Base-by-base conservation (phyloP, 2,113 vertebrate genomes). In the Callaeas wilsoni region DNA sequence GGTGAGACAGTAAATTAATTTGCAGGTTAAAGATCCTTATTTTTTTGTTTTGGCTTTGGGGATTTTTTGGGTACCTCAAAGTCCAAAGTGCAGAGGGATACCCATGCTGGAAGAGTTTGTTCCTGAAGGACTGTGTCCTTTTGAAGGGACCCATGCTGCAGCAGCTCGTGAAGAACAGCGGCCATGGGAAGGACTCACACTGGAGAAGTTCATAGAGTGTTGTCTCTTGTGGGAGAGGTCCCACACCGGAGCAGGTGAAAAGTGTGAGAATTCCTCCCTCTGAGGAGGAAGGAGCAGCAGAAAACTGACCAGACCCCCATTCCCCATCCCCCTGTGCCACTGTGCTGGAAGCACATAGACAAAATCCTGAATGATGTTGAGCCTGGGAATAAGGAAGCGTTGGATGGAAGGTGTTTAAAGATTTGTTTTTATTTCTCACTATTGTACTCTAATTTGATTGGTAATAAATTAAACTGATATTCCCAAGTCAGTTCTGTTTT, bases 261-360 rank as follows among this genome's bases (percentile, higher is more conserved):
- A 4, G 26, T 4, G 3, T 29, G 52, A 29, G 30, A 10, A n/a
- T 4, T 35, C 5, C 6, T 41, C 11, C 25, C 6, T 3, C 2
- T 21, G 42, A 29, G 23, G 11, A 76, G 20, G 56, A 60, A 65
- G 30, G 4, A 60, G 10, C 0, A 4, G 12, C 11, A 75, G 33
- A 55, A 12, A 39, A 27, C 5, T 6, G 6, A 37, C 6, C 10
- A 2, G 17, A 75, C 3, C 2, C 2, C 5, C 8, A 1, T 64
- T 60, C 19, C 6, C 19, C 5, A 1, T 19, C 4, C 4, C 4
- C 13, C 11, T 41, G 8, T 1, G 7, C 10, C 33, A 29, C 37
- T 52, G 6, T 5, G 2, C 6, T 3, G 1, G 16, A 13, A 65
- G 15, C 4, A 56, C 16, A 14, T 27, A 82, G 35, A 69, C 10